Conservation (phyloP, 2,888 invertebrate species). For the Eutolmus rufibarbis region DNA sequence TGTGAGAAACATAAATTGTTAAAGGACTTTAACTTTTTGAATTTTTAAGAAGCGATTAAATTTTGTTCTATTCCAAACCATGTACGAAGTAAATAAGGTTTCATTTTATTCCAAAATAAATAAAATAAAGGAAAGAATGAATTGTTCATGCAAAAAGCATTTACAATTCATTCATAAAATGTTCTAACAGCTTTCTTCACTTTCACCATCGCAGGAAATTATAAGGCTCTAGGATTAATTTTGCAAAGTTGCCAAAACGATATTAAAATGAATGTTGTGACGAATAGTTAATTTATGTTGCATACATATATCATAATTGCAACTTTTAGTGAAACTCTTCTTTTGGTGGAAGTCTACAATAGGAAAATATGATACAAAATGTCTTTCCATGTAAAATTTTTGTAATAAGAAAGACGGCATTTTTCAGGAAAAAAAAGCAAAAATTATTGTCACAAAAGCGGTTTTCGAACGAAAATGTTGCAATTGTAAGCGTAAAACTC, state of each 20-base stretch:
- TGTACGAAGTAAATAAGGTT: background rate
- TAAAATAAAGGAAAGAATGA: background rate
- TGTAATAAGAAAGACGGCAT: background rate
- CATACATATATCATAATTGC: background rate
- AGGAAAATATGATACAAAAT: background rate
- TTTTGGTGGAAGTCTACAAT: constrained; percentile 26
- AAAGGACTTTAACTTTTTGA: no score
- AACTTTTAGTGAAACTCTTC: background rate
- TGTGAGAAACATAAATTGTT: no score
- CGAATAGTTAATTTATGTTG: background rate
- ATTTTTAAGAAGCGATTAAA: no score
- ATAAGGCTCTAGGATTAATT: background rate
- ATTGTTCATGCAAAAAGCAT: background rate
- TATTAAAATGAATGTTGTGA: background rate
- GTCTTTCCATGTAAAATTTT: background rate
- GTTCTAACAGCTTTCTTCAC: background rate
- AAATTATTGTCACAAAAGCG: background rate
- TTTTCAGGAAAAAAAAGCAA: background rate
- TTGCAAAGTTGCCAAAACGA: background rate
- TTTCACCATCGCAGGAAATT: background rate
- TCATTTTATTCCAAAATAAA: background rate
- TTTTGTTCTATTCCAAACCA: no score
- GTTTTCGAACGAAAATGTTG: background rate
- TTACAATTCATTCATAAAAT: background rate
- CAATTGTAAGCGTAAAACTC: background rate